Evolutionary conservation across 1,140 invertebrate species (phyloP).

Genomic region (Drosophila obscura): DNA sequence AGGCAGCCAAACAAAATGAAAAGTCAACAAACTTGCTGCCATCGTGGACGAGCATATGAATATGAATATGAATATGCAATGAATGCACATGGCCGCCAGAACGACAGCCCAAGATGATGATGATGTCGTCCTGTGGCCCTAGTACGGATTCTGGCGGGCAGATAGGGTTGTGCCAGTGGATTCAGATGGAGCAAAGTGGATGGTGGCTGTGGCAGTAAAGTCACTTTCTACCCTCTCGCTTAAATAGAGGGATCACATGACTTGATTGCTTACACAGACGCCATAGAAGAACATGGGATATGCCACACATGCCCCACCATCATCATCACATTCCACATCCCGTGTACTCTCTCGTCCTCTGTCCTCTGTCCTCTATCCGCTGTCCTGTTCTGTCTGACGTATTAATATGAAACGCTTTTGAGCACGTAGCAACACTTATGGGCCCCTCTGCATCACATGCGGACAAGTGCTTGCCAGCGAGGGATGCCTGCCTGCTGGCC

Average conservation of each 20-base stretch:
- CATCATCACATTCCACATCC: slow-evolving; percentile 1
- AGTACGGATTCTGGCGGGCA: no score
- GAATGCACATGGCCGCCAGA: slow-evolving; percentile 74
- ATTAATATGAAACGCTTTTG: slow-evolving; percentile 83
- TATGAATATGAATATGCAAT: slow-evolving; percentile 78
- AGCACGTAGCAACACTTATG: slow-evolving; percentile 82
- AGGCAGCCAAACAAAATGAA: slow-evolving; percentile 80
- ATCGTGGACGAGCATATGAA: slow-evolving; percentile 48
- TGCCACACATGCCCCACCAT: slow-evolving; percentile 12
- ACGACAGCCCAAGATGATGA: slow-evolving; percentile 29
- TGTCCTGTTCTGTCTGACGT: slow-evolving; percentile 59
- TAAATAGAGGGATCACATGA: slow-evolving; percentile 81
- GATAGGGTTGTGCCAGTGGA: slow-evolving; percentile 26
- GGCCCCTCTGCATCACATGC: slow-evolving; percentile 35
- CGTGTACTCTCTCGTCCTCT: background rate
- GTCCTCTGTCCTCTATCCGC: slow-evolving; percentile 22
- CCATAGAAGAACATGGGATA: slow-evolving; percentile 70
- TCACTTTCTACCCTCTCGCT: slow-evolving; percentile 78
- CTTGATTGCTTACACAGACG: slow-evolving; percentile 77
- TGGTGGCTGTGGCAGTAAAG: slow-evolving; percentile 58
- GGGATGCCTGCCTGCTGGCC: background rate
- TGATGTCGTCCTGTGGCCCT: slow-evolving; percentile 50
- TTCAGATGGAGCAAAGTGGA: background rate
- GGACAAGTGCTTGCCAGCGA: slow-evolving; percentile 7
- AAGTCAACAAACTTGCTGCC: slow-evolving; percentile 78